Evolutionary conservation across 2,797 vertebrate species (phyloP).

Genomic region (Loris lydekkerianus): DNA sequence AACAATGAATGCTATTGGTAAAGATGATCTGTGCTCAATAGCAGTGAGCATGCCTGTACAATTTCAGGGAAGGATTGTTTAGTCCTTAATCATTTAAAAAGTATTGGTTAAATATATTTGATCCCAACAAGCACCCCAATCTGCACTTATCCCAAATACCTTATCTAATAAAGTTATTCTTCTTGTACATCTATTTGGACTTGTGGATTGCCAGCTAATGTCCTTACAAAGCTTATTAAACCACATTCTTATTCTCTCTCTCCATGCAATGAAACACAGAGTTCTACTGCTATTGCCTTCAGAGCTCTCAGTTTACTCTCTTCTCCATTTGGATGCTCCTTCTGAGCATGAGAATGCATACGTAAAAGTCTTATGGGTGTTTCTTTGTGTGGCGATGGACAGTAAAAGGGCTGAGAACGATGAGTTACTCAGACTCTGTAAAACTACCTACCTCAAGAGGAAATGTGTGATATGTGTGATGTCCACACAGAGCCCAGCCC

Average conservation of each 20-base stretch:
- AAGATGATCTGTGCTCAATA: too few relatives aligned
- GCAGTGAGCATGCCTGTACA: neutral
- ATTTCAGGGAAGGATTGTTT: neutral
- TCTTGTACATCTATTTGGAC: neutral
- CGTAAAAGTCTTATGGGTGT: accelerated
- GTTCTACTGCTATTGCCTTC: neutral
- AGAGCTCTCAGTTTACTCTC: neutral
- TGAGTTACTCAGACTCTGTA: neutral
- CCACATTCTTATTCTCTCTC: neutral
- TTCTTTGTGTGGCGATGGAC: neutral
- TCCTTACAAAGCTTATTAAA: neutral
- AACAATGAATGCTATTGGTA: neutral
- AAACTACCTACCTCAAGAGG: neutral
- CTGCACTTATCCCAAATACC: neutral
- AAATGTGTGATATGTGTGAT: neutral
- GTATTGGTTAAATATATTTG: neutral
- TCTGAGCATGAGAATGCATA: neutral
- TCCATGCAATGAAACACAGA: neutral
- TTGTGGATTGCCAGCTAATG: neutral
- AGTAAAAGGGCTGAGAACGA: neutral
- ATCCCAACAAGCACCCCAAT: neutral
- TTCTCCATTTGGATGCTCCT: neutral
- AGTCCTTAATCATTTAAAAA: neutral
- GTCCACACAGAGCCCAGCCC: neutral
- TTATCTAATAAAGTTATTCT: neutral